These are phyloP conservation scores for Helostoma temminkii DNA, from an alignment of 2,797 vertebrate species.

Conservation along the genomic window DNA sequence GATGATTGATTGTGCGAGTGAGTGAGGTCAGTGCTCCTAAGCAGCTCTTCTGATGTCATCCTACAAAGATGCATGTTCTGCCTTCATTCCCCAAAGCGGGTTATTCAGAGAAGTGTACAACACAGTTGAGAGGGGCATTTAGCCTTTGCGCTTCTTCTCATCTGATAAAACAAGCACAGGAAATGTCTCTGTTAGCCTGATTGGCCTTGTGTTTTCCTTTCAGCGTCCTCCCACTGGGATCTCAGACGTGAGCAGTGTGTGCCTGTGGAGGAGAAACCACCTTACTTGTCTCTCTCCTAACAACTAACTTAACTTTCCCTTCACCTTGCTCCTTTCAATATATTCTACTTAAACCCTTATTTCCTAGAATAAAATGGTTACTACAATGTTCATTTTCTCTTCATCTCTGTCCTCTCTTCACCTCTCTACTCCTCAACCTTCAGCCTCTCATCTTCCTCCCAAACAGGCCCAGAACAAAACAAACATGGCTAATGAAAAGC, in stretches of 20 bases:
- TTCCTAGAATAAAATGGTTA: slow-evolving; percentile 46
- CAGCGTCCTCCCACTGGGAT: slow-evolving; percentile 69
- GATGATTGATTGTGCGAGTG: slow-evolving; percentile 77
- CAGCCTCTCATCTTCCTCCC: slow-evolving; percentile 41
- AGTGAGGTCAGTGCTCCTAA: slow-evolving; percentile 76
- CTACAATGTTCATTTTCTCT: slow-evolving; percentile 48
- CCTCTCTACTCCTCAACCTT: slow-evolving; percentile 21
- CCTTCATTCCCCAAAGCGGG: slow-evolving; percentile 55
- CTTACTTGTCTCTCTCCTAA: slow-evolving; percentile 43
- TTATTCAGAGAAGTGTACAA: slow-evolving; percentile 59
- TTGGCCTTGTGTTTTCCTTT: slow-evolving; percentile 79
- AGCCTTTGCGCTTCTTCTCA: slow-evolving; percentile 77
- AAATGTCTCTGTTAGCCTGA: slow-evolving; percentile 83
- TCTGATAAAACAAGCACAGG: slow-evolving; percentile 87
- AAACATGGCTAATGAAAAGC: slow-evolving; percentile 68
- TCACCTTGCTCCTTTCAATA: slow-evolving; percentile 38
- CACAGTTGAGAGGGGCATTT: slow-evolving; percentile 63
- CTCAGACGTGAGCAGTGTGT: slow-evolving; percentile 70
- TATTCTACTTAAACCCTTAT: slow-evolving; percentile 25
- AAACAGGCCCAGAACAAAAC: slow-evolving; percentile 61
- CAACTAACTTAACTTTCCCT: slow-evolving; percentile 46
- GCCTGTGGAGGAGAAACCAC: slow-evolving; percentile 61
- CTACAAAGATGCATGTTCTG: slow-evolving; percentile 74
- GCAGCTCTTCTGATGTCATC: slow-evolving; percentile 77
- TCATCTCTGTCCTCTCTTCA: slow-evolving; percentile 44